Evolutionary conservation across 2,888 invertebrate species (phyloP).

Genomic region (Imbricaverruca yamaguchii): DNA sequence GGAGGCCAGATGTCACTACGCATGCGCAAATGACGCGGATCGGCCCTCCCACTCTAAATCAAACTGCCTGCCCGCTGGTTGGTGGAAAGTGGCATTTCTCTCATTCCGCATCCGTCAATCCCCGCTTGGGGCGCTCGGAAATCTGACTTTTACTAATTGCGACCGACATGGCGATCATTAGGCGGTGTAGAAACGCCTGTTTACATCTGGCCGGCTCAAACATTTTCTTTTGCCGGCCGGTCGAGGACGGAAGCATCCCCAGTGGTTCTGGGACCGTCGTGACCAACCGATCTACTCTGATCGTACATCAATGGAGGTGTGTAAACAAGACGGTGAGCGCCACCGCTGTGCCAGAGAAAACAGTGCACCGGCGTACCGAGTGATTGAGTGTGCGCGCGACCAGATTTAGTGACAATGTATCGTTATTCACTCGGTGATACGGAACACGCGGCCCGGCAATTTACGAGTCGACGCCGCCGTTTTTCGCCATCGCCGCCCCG

Average conservation of each 20-base stretch:
- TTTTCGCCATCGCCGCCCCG: conserved; percentile 1
- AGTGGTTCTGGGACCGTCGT: conserved; percentile 3
- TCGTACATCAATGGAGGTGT: conserved; percentile 9
- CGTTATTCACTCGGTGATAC: conserved; percentile 18
- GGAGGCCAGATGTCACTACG: conserved; percentile 19
- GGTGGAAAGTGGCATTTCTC: conserved; percentile 19
- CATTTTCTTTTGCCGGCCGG: conserved; percentile 3
- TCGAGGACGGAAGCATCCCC: conserved; percentile 5
- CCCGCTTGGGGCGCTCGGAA: neutral
- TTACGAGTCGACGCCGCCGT: neutral
- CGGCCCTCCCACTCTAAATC: conserved; percentile 9
- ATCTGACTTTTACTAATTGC: conserved; percentile 21
- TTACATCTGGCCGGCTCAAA: conserved; percentile 20
- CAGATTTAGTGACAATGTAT: conserved; percentile 21
- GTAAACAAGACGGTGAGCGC: conserved; percentile 12
- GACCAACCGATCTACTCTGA: neutral
- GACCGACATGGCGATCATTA: conserved; percentile 19
- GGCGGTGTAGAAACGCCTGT: conserved; percentile 6
- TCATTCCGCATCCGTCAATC: conserved; percentile 20
- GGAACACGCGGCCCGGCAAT: conserved; percentile 9
- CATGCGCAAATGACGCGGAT: conserved; percentile 21
- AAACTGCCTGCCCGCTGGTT: conserved; percentile 10
- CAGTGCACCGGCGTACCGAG: neutral
- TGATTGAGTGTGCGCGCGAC: conserved; percentile 2
- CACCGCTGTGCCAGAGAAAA: conserved; percentile 7